Base-by-base conservation (phyloP, 2,888 invertebrate species). In the Meteorus cinctellus region DNA sequence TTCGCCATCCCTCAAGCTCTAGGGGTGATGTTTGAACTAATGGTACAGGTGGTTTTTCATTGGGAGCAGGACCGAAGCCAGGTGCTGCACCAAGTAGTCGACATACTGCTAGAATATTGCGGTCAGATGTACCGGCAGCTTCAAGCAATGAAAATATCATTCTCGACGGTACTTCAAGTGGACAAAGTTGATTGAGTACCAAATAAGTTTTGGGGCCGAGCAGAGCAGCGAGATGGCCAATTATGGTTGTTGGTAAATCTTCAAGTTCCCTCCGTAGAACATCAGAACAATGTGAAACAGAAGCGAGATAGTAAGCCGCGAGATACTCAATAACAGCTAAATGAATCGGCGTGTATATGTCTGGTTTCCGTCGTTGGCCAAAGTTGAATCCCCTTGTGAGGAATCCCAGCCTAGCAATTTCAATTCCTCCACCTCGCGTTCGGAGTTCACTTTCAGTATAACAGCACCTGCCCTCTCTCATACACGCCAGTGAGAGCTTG, bases 271-370 rank as follows among this genome's bases (percentile, higher is more conserved):
- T 88, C 27, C 91, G 87, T 5, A 92, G 85, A 19, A 92, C 89
- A 67, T 91, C 90, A 0, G 91, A 90, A 78, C 91, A 90, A 80
- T 90, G 91, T 5, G 91, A 91, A 5, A 92, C 87, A 0, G 92
- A 91, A 0, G 91, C 90, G n/a, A 92, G 88, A 82, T 92, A 92
- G 81, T 91, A 91, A 1, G 92, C 92, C 1, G 92, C 91, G n/a
- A 92, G 85, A 81, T 91, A 92, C 80, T 91, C 91, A 19, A 90
- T 90, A 78, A 92, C 90, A 1, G 91, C 90, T 67, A 90, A 88
- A 82, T 92, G 91, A 51, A 92, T 89, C 1, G 91, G 91, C 14
- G 90, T 90, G 83, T 90, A 91, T 29, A 90, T 84, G 76, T 91
- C 91, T 1, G 87, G 85, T 76, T 90, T 90, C 71, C 90, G 88